phyloP scores from a whole-genome alignment of 1,140 invertebrate genomes.

The Pogonomyrmex barbatus region DNA sequence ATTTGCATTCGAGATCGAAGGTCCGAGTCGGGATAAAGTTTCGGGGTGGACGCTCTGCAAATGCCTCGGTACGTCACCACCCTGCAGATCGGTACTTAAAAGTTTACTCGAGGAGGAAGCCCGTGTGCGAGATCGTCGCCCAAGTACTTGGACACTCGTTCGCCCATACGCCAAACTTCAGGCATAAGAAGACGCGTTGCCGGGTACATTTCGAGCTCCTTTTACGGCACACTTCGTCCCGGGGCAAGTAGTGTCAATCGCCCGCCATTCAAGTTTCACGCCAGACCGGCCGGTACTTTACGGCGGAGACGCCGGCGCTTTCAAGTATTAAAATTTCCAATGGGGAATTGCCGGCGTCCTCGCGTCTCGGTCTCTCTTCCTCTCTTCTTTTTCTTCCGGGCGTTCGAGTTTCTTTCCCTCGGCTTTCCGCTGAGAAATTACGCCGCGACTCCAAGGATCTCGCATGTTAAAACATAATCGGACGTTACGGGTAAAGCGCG shows the following conservation, averaged over 20 bases:
- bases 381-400: background rate
- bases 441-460: conserved; percentile 13
- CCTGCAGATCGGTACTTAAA: conserved; percentile 33
- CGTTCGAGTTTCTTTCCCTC: conserved; percentile 27
- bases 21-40: conserved; percentile 48
- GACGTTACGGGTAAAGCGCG: conserved; percentile 9
- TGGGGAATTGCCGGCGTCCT: background rate
- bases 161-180: conserved; percentile 6
- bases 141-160: conserved; percentile 20
- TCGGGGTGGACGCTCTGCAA: background rate
- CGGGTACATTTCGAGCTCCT: background rate
- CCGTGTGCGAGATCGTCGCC: background rate
- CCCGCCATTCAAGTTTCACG: conserved; percentile 53
- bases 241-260: conserved; percentile 41
- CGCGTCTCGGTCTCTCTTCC: background rate
- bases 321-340: conserved; percentile 57
- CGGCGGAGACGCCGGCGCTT: background rate
- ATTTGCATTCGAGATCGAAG: background rate
- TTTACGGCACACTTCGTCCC: conserved; percentile 28
- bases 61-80: conserved; percentile 18
- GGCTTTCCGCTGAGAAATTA: conserved; percentile 9
- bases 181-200: conserved; percentile 19
- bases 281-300: conserved; percentile 33
- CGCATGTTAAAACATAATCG: conserved; percentile 39
- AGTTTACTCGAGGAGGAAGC: conserved; percentile 28